phyloP scores from a whole-genome alignment of 2,888 invertebrate genomes.

The Chirona hameri region DNA sequence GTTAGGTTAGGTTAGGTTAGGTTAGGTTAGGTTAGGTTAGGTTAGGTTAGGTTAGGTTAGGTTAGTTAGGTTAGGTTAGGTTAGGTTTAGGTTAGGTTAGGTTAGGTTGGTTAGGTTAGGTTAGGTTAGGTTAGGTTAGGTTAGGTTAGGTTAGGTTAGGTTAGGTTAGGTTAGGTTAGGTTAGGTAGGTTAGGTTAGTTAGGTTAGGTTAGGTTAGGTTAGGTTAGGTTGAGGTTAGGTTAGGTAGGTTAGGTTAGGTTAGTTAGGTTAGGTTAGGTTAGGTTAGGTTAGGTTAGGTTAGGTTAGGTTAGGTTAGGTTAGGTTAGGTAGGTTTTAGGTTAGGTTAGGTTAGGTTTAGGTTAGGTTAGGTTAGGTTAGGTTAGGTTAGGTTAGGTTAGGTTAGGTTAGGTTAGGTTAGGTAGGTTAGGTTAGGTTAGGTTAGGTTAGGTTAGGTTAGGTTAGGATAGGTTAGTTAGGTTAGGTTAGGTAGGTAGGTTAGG shows the following conservation, averaged over 20 bases:
- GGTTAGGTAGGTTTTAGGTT: neutral
- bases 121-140: slow-evolving; percentile 27
- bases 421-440: too few species aligned
- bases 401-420: too few species aligned
- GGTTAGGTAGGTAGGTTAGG: too few species aligned
- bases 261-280: too few species aligned
- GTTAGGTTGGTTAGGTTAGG: slow-evolving; percentile 33
- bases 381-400: slow-evolving; percentile 31
- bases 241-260: too few species aligned
- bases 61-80: slow-evolving; percentile 3
- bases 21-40: slow-evolving; percentile 31
- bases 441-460: slow-evolving; percentile 31
- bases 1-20: slow-evolving; percentile 31
- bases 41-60: slow-evolving; percentile 24
- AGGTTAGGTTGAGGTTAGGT: too few species aligned
- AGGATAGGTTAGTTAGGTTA: slow-evolving; percentile 22
- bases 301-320: neutral
- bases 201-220: too few species aligned
- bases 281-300: too few species aligned
- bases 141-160: slow-evolving; percentile 30
- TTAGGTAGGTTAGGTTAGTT: too few species aligned
- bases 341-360: neutral
- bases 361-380: neutral
- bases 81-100: slow-evolving; percentile 28
- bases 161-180: slow-evolving; percentile 34